Evolutionary conservation across 2,888 invertebrate genomes (phyloP).

Genomic region (Hyles lineata): DNA sequence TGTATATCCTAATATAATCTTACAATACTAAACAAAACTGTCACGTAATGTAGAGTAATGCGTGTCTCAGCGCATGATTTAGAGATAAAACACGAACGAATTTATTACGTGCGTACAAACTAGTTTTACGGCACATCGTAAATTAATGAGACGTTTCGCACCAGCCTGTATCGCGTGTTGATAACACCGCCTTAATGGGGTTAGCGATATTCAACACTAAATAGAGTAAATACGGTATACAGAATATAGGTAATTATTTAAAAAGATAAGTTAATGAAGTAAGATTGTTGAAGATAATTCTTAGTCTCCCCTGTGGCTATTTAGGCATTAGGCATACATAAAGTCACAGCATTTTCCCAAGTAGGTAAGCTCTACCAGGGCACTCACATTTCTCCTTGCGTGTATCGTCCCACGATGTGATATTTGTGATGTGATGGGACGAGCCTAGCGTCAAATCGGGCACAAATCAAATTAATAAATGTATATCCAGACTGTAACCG

Average conservation of each 20-base stretch:
- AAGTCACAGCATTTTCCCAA: too few species aligned
- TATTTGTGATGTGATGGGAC: too few species aligned
- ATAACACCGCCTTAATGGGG: constrained; percentile 13
- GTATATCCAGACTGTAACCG: too few species aligned
- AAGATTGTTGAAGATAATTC: too few species aligned
- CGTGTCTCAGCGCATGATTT: constrained; percentile 16
- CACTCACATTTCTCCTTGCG: too few species aligned
- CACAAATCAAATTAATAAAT: too few species aligned
- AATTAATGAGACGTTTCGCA: constrained; percentile 22
- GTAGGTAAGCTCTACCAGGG: too few species aligned
- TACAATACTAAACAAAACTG: neutral
- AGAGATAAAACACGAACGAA: constrained; percentile 21
- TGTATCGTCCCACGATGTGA: too few species aligned
- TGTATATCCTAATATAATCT: neutral
- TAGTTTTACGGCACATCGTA: constrained; percentile 20
- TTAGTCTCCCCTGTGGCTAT: too few species aligned
- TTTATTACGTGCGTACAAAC: constrained; percentile 12
- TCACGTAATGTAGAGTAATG: constrained; percentile 9
- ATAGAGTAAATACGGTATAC: constrained; percentile 10
- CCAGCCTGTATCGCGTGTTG: constrained; percentile 15
- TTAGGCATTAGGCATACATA: too few species aligned
- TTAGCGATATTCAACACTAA: neutral
- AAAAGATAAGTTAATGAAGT: neutral
- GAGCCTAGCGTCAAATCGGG: too few species aligned
- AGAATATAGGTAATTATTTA: neutral